Evolutionary conservation across 2,113 vertebrate genomes (phyloP), one percentile per base, ranked within the genome.

Genomic region (Malurus alboscapulatus): DNA sequence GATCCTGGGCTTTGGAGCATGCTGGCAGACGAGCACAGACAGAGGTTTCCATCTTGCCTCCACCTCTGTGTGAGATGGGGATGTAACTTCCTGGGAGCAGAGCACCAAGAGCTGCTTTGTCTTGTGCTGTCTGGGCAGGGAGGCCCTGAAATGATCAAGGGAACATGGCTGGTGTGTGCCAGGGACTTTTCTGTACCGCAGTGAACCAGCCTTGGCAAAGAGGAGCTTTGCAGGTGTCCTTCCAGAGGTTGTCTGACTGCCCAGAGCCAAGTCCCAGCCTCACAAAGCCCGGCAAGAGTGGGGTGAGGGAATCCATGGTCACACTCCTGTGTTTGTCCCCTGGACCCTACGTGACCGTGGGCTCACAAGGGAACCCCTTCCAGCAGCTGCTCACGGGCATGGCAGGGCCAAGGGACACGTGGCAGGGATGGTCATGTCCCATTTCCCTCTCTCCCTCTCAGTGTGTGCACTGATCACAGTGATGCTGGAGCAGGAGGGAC

Each of bases 301-400:
- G 32, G 10, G 3, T 4, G 5, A 63, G 19, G 27, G 26, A 27
- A 25, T 6, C 9, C 32, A 22, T 4, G 13, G 8, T 30, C 21
- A 54, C 2, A 27, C 92, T 97, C 97, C 97, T 96, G 97, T 97
- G 98, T 32, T 48, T 5, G 2, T 38, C 17, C 38, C 50, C n/a
- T 6, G 26, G 27, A 40, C 38, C 18, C 17, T 71, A 62, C 40
- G 29, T 55, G 4, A 2, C 48, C 34, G 3, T 1, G 4, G 45
- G 30, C 50, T 44, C 30, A 12, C 22, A 4, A 10, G 7, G 29
- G 24, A 15, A 22, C 24, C 16, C 48, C 54, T 30, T 77, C 27
- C 84, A 59, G 69, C 44, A 40, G 77, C 74, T 2, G 2, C 27
- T 65, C 19, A 2, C 12, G 7, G 36, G 94, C 92, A 86, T 93